Evolutionary conservation across 2,113 vertebrate species (phyloP).

Genomic region (Datnioides undecimradiatus): DNA sequence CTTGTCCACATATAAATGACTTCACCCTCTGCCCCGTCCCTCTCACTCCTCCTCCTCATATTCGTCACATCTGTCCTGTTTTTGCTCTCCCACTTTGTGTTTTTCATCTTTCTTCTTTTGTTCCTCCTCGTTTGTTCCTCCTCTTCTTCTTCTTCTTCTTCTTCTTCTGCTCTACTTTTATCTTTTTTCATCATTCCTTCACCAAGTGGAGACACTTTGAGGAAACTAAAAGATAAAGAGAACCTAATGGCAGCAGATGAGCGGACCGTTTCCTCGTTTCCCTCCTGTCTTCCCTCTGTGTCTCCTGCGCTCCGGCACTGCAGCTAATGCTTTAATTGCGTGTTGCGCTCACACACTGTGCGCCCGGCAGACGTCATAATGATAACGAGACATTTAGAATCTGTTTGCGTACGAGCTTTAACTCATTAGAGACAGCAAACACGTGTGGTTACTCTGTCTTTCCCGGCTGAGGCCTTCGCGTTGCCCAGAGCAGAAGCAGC

Average conservation of each 20-base stretch:
- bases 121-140: background rate
- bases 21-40: slow-evolving; percentile 45
- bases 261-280: background rate
- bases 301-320: background rate
- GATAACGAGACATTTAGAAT: slow-evolving; percentile 13
- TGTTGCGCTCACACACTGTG: background rate
- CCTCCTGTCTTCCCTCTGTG: background rate
- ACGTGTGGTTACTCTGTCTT: background rate
- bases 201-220: no score
- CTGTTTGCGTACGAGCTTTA: slow-evolving; percentile 13
- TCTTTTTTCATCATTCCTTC: no score
- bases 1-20: slow-evolving; percentile 51
- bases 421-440: slow-evolving; percentile 19
- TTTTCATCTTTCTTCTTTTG: background rate
- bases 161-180: background rate
- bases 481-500: background rate
- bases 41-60: background rate
- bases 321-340: slow-evolving; percentile 22
- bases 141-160: background rate
- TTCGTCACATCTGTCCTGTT: background rate
- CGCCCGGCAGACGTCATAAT: background rate
- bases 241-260: background rate
- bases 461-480: background rate
- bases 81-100: background rate
- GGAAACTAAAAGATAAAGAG: background rate